These are phyloP conservation scores for Galagoides demidoff DNA, from an alignment of 2,797 vertebrate genomes.

Conservation along the genomic window DNA sequence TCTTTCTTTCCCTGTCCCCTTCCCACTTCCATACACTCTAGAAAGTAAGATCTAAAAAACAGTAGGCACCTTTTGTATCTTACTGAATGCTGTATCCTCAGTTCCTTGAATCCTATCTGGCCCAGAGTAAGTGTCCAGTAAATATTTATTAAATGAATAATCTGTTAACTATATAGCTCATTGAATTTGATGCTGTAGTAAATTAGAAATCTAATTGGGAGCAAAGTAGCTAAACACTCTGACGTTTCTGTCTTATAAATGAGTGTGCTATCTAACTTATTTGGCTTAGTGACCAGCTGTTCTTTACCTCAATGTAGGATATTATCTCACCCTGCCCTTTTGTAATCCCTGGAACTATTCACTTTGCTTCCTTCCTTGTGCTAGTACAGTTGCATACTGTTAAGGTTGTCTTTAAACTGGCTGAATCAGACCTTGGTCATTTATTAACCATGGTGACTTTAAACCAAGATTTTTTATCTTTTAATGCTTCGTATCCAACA, in stretches of 20 bases:
- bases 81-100: neutral
- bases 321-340: slow-evolving; percentile 36
- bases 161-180: slow-evolving; percentile 31
- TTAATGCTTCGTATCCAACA: slow-evolving; percentile 67
- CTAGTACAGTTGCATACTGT: neutral
- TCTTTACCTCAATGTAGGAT: neutral
- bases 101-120: neutral
- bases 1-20: neutral
- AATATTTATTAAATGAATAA: slow-evolving; percentile 63
- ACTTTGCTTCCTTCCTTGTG: slow-evolving; percentile 68
- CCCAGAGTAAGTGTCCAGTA: slow-evolving; percentile 21
- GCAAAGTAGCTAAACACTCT: slow-evolving; percentile 37
- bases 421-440: slow-evolving; percentile 64
- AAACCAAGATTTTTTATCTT: slow-evolving; percentile 74
- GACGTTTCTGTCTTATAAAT: slow-evolving; percentile 31
- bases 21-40: neutral
- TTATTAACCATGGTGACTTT: slow-evolving; percentile 78
- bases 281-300: slow-evolving; percentile 70
- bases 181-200: slow-evolving; percentile 44
- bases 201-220: slow-evolving; percentile 60
- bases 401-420: slow-evolving; percentile 51
- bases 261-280: slow-evolving; percentile 6
- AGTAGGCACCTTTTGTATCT: neutral
- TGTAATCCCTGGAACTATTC: slow-evolving; percentile 49
- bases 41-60: slow-evolving; percentile 19